phyloP scores from a whole-genome alignment of 2,888 invertebrate genomes.

The Cephus rjabovi region DNA sequence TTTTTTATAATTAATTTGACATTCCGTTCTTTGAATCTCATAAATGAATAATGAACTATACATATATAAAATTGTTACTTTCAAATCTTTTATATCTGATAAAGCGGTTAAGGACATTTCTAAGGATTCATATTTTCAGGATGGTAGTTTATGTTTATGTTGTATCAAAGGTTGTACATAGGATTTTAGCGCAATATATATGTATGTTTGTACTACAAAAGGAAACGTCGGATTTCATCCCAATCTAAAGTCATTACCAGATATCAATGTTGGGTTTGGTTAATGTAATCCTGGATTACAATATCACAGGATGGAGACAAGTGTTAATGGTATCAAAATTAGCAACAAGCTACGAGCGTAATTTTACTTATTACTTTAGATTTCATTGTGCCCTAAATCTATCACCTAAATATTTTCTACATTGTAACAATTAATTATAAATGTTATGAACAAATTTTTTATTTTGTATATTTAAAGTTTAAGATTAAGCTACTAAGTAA shows the following conservation, averaged over 20 bases:
- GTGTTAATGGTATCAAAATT: neutral
- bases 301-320: neutral
- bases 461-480: conserved; percentile 28
- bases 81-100: neutral
- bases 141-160: conserved; percentile 32
- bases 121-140: neutral
- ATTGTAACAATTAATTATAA: conserved; percentile 19
- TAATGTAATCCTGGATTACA: neutral
- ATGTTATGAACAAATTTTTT: conserved; percentile 17
- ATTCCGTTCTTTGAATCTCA: no score
- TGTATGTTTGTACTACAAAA: conserved; percentile 27
- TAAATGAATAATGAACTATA: neutral
- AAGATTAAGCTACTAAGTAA: neutral
- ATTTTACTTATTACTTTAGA: neutral
- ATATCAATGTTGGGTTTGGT: neutral
- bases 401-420: conserved; percentile 3
- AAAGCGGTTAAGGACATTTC: neutral
- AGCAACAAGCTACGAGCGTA: neutral
- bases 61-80: neutral
- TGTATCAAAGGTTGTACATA: conserved; percentile 59
- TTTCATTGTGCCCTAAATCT: neutral
- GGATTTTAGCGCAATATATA: conserved; percentile 38
- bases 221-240: neutral
- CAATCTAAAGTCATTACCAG: conserved; percentile 5
- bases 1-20: no score